phyloP scores from a whole-genome alignment of 2,888 invertebrate genomes.

The Deilephila porcellus region DNA sequence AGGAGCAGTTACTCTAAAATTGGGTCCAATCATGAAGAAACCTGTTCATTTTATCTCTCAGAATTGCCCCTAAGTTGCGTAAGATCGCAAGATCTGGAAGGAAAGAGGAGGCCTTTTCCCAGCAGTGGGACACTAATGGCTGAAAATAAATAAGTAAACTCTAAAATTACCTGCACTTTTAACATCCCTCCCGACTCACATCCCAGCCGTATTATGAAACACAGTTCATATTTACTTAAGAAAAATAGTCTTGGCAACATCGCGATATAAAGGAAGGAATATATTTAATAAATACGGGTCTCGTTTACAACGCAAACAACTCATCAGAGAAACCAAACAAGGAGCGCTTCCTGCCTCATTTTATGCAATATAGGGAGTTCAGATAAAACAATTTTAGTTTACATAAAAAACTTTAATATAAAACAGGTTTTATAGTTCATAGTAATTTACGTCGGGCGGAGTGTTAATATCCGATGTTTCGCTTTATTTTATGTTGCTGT shows the following conservation, averaged over 20 bases:
- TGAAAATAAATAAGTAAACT: too few species aligned
- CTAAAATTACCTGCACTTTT: too few species aligned
- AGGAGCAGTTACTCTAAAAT: too few species aligned
- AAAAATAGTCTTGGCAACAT: constrained; percentile 23
- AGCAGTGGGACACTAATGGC: too few species aligned
- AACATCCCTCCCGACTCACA: too few species aligned
- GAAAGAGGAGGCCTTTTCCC: too few species aligned
- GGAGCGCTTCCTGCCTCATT: constrained; percentile 44
- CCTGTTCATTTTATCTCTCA: too few species aligned
- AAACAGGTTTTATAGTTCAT: background rate
- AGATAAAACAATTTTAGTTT: constrained; percentile 19
- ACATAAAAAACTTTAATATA: constrained; percentile 19
- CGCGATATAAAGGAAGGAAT: constrained; percentile 45
- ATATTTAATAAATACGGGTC: constrained; percentile 65
- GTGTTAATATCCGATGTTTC: constrained; percentile 1
- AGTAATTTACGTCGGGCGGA: background rate
- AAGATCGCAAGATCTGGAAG: too few species aligned
- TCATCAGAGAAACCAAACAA: constrained; percentile 73
- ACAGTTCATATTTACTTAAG: constrained; percentile 25
- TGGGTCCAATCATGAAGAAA: too few species aligned
- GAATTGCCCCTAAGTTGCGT: too few species aligned
- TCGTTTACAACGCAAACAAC: constrained; percentile 74
- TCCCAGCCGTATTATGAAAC: background rate
- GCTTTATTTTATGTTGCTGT: background rate
- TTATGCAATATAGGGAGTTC: constrained; percentile 5